A percentile compares a stretch with the other conserved stretches of the same genome.
phyloP scores from a whole-genome alignment of 2,113 vertebrate species.

The Pholis gunnellus region DNA sequence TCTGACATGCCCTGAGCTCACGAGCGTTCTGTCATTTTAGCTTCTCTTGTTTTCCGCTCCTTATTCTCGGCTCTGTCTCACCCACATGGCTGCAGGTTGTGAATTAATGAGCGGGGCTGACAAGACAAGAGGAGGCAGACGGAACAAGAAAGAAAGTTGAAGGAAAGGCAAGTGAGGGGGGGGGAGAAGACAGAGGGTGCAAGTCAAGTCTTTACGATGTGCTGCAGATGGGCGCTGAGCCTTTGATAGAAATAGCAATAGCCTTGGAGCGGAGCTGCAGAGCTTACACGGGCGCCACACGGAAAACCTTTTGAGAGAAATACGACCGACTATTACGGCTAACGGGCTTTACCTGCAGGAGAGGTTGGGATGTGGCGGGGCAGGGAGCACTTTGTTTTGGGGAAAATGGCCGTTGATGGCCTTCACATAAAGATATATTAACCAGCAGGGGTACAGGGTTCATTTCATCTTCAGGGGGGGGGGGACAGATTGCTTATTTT shows the following conservation, averaged over 20 bases:
- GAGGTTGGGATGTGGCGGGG: constrained; percentile 17
- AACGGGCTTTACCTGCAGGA: constrained; percentile 42
- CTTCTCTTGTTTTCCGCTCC: constrained; percentile 32
- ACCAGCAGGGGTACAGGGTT: constrained; percentile 34
- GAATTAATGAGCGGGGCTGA: constrained; percentile 64
- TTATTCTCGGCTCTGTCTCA: constrained; percentile 4
- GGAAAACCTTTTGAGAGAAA: constrained; percentile 58
- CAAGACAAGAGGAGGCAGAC: constrained; percentile 15
- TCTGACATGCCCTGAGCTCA: constrained; percentile 6
- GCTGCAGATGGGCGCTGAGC: constrained; percentile 33
- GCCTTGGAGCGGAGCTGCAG: constrained; percentile 47
- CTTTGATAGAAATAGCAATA: constrained; percentile 52
- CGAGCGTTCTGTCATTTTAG: constrained; percentile 38
- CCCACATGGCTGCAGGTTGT: constrained; percentile 63
- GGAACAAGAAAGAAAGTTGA: not conserved
- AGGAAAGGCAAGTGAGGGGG: not conserved
- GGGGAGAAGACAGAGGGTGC: constrained; percentile 19
- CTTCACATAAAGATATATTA: constrained; percentile 52
- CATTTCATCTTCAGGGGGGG: constrained; percentile 19
- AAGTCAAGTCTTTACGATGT: constrained; percentile 50
- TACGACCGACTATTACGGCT: constrained; percentile 49
- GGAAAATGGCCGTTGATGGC: constrained; percentile 34
- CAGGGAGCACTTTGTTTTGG: constrained; percentile 42
- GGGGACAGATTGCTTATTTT: constrained; percentile 28
- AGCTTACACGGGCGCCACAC: constrained; percentile 31